Percentiles rank a stretch among this genome's conserved stretches.
phyloP scores from a whole-genome alignment of 1,140 invertebrate genomes.

The Plodia interpunctella region DNA sequence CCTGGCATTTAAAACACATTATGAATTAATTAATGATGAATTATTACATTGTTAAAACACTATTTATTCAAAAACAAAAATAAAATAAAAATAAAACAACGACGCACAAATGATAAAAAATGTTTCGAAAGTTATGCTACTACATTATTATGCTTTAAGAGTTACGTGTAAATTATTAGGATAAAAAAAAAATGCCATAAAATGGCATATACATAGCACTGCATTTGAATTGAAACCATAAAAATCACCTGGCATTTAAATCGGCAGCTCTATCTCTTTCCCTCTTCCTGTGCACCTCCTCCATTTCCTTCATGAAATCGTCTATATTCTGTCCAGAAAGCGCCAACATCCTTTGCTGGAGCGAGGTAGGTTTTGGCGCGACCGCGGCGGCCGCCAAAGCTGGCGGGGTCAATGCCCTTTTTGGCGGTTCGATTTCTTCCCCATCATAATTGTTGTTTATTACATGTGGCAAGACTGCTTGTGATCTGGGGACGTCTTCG shows the following conservation, averaged over 20 bases:
- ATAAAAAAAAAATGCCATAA: no score
- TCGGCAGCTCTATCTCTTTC: slow-evolving; percentile 82
- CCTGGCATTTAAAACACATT: no score
- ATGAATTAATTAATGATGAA: no score
- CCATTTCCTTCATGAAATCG: slow-evolving; percentile 94
- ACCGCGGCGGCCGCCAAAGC: slow-evolving; percentile 15
- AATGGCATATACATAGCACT: no score
- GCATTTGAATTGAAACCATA: no score
- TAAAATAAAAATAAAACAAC: no score
- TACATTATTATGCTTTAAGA: no score
- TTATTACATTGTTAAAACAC: no score
- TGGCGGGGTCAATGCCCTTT: slow-evolving; percentile 19
- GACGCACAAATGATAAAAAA: no score
- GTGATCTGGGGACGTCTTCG: not conserved
- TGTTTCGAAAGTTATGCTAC: no score
- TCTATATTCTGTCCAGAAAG: slow-evolving; percentile 94
- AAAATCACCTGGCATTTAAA: slow-evolving; percentile 73
- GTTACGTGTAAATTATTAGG: no score
- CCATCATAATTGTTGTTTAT: slow-evolving; percentile 38
- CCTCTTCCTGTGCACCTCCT: slow-evolving; percentile 87
- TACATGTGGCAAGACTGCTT: not conserved
- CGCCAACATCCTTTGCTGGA: slow-evolving; percentile 90
- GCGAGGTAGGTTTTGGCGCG: slow-evolving; percentile 83
- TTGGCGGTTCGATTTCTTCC: slow-evolving; percentile 38
- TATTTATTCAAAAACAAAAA: no score